A percentile compares a stretch with the other conserved stretches of the same genome.
Evolutionary conservation across 2,797 vertebrate genomes (phyloP).

Genomic region (Euthynnus affinis): DNA sequence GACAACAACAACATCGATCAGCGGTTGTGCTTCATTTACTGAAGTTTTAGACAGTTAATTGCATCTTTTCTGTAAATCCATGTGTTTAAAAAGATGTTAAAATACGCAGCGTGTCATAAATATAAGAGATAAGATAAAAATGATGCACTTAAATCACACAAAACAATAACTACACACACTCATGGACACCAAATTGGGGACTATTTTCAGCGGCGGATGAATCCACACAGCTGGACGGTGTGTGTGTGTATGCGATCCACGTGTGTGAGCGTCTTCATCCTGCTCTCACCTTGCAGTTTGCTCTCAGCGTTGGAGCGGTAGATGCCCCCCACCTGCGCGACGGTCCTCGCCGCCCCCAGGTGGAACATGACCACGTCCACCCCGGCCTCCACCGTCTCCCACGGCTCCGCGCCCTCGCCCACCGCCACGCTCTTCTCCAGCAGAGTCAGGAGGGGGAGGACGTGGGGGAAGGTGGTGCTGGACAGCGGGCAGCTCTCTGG

Average conservation of each 20-base stretch:
- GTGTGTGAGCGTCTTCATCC: too few relatives aligned
- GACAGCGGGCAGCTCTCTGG: conserved; percentile 89
- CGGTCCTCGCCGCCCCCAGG: conserved; percentile 90
- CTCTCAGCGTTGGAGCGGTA: conserved; percentile 90
- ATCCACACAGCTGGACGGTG: too few relatives aligned
- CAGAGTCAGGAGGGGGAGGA: conserved; percentile 92
- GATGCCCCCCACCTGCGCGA: conserved; percentile 91
- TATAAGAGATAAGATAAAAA: too few relatives aligned
- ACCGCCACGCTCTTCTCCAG: conserved; percentile 89
- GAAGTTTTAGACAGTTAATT: too few relatives aligned
- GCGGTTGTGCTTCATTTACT: neutral
- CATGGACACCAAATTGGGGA: too few relatives aligned
- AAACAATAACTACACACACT: too few relatives aligned
- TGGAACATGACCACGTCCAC: conserved; percentile 94
- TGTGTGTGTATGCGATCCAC: too few relatives aligned
- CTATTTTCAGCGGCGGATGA: too few relatives aligned
- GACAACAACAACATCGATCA: neutral
- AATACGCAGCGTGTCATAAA: too few relatives aligned
- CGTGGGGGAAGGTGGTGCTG: conserved; percentile 92
- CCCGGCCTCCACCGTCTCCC: conserved; percentile 88
- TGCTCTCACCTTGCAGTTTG: conserved; percentile 87
- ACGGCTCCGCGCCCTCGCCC: conserved; percentile 87
- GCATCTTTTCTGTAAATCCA: too few relatives aligned
- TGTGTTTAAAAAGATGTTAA: too few relatives aligned
- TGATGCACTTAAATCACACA: too few relatives aligned